Percentiles rank a stretch among this genome's conserved stretches.
Evolutionary conservation across 1,140 invertebrate species (phyloP).

Genomic region (Cotesia vestalis): DNA sequence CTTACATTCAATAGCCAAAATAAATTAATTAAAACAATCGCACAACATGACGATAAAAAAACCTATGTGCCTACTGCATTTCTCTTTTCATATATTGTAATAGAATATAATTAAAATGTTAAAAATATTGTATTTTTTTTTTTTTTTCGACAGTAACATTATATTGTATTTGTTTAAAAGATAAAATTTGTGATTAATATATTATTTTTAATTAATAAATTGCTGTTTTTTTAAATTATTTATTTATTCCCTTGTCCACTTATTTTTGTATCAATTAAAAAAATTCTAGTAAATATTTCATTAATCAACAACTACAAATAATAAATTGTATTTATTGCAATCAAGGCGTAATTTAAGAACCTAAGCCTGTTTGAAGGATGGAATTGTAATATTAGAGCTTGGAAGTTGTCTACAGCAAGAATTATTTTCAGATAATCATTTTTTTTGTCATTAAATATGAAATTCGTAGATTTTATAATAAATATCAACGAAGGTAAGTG

Average conservation of each 20-base stretch:
- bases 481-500: too few species aligned
- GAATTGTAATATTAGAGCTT: too few species aligned
- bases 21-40: not conserved
- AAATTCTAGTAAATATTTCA: constrained; percentile 39
- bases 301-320: constrained; percentile 43
- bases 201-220: constrained; percentile 7
- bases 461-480: too few species aligned
- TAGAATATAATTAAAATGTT: not conserved
- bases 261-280: constrained; percentile 6
- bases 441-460: too few species aligned
- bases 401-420: not conserved
- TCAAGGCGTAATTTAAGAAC: constrained; percentile 30
- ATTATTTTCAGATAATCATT: not conserved
- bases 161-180: too few species aligned
- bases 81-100: not conserved
- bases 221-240: constrained; percentile 1
- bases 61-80: constrained; percentile 13
- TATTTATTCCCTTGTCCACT: not conserved
- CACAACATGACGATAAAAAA: not conserved
- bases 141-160: too few species aligned
- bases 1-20: too few species aligned
- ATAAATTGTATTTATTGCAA: constrained; percentile 31
- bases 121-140: constrained; percentile 1
- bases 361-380: too few species aligned
- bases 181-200: constrained; percentile 1